Evolutionary conservation across 1,140 invertebrate genomes (phyloP), one percentile per base, ranked within the genome.

Genomic region (Dryas iulia): DNA sequence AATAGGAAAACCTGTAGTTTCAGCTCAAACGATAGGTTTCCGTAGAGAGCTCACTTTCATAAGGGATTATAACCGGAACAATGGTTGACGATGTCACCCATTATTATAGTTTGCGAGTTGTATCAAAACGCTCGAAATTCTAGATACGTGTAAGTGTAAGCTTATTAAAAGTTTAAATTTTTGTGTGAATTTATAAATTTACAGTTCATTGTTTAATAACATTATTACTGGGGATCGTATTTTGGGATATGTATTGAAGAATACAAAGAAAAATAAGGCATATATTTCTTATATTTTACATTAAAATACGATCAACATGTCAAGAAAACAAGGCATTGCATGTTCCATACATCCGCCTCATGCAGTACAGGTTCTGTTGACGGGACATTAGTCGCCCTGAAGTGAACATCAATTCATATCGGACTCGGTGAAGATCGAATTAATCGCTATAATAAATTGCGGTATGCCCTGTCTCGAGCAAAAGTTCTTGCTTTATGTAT

Each of bases 331-430:
- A 21, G 7, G 14, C 18, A 14, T 18, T 47, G 14, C 39, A 47
- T 47, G 7, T 18, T 47, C 39, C 39, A 47, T 21, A 47, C 39
- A 47, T 47, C 8, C 39, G n/a, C 39, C 39, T 47, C 39, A n/a
- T 26, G 12, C 54, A 57, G 12, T 26, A 57, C 54, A 21, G 12
- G 59, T 47, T 61, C 35, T 56, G 39, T 21, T 56, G 53, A 26
- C 33, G 14, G 24, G 24, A 61, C 59, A 26, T 61, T 47, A 47
- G 25, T 21, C 23, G 59, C 24, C 21, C n/a, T 47, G 39, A 47
- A 52, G 18, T 61, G 35, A 47, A 61, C 59, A 26, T 39, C 59
- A 39, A 61, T 61, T 61, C 59, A 61, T 61, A 61, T 47, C 21
- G 39, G 39, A 61, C 24, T 47, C 23, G 59, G 59, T 61, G 33